Conservation (phyloP, 1,140 invertebrate species). For the Planococcus citri region DNA sequence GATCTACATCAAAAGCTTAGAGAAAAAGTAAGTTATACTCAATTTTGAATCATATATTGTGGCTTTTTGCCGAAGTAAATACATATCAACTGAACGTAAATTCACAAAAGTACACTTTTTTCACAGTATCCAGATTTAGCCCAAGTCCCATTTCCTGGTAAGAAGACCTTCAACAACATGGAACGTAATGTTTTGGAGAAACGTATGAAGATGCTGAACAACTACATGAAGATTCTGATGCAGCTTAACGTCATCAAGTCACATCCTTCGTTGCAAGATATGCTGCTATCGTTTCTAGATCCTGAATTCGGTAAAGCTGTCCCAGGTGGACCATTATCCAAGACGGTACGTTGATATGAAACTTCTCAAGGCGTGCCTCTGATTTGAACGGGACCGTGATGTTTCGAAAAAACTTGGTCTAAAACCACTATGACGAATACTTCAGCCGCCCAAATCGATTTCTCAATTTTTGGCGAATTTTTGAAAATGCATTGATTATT, state of each 20-base stretch:
- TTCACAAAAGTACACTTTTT: conserved; percentile 29
- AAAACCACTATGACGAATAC: too few relatives aligned
- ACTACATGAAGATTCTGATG: conserved; percentile 61
- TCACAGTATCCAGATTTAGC: conserved; percentile 68
- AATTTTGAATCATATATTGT: neutral
- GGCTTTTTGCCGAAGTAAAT: too few relatives aligned
- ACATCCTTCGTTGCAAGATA: conserved; percentile 48
- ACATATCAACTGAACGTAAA: too few relatives aligned
- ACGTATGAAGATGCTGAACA: conserved; percentile 70
- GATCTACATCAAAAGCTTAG: conserved; percentile 67
- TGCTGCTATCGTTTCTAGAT: conserved; percentile 63
- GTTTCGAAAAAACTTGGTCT: too few relatives aligned
- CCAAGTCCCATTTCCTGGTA: conserved; percentile 73
- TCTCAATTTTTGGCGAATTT: too few relatives aligned
- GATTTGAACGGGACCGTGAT: too few relatives aligned
- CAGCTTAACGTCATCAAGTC: conserved; percentile 45
- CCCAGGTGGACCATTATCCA: conserved; percentile 41
- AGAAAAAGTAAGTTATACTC: conserved; percentile 41
- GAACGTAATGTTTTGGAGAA: conserved; percentile 74
- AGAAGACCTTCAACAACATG: conserved; percentile 89
- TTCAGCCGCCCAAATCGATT: too few relatives aligned
- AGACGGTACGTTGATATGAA: conserved; percentile 45
- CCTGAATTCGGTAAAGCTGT: conserved; percentile 55
- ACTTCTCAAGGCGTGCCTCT: neutral
- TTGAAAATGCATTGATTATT: too few relatives aligned